phyloP scores from a whole-genome alignment of 35 echinoderm and acorn worm species.

The Diadema setosum region DNA sequence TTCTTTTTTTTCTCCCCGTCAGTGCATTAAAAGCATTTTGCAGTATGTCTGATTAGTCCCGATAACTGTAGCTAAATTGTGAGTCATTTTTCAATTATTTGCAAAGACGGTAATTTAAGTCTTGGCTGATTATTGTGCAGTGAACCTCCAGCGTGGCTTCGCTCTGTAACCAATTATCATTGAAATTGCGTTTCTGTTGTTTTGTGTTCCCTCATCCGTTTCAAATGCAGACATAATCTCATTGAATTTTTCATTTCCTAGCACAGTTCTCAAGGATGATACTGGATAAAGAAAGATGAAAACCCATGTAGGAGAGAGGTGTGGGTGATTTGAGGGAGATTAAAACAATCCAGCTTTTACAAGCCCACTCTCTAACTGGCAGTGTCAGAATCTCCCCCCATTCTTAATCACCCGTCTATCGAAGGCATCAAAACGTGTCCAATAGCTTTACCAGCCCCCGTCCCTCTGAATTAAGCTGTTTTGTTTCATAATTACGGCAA shows the following conservation, averaged over 20 bases:
- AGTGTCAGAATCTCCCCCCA: too few species aligned
- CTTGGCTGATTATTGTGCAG: not conserved
- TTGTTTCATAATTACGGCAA: not conserved
- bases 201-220: too few species aligned
- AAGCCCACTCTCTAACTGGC: too few species aligned
- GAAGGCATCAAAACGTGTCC: constrained; percentile 7
- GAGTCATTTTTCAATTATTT: constrained; percentile 12
- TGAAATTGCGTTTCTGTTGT: not conserved
- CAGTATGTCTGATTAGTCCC: not conserved
- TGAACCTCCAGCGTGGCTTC: too few species aligned
- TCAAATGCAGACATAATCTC: too few species aligned
- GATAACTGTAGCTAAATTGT: not conserved
- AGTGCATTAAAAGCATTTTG: not conserved
- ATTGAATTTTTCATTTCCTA: too few species aligned
- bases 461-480: not conserved
- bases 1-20: not conserved
- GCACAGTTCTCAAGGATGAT: too few species aligned
- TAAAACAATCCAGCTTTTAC: too few species aligned
- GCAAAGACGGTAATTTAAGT: not conserved
- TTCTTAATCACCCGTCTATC: not conserved
- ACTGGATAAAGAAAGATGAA: too few species aligned
- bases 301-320: too few species aligned
- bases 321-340: too few species aligned
- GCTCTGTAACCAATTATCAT: not conserved
- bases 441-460: not conserved